Base-by-base conservation (phyloP, 2,888 invertebrate species). In the Scaeva pyrastri region DNA sequence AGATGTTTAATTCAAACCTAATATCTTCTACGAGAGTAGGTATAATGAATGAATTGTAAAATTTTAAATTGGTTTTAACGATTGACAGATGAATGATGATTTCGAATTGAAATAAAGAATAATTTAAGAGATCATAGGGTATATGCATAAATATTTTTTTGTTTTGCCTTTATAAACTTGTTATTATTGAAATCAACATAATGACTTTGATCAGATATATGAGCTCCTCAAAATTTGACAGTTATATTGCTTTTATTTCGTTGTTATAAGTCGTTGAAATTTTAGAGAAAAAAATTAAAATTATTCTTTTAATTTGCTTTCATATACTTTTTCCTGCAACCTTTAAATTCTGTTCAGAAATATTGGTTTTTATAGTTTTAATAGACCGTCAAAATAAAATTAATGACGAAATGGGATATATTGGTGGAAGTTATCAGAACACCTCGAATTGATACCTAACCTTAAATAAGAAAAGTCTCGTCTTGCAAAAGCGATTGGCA, bases 11-110 rank as follows among this genome's bases (percentile, higher is more conserved):
- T 60, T 26, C 45, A 55, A 52, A 39, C 10, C 39, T 0, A 11
- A 39, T 39, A 12, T 10, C 39, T 39, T 11, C 39, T n/a, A 23
- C 23, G 14, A 12, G 14, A 14, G n/a, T 43, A n/a, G n/a, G n/a
- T n/a, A 14, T 14, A 23, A 41, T 45, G 39, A 43, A 45, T 48
- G 52, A 78, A 55, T 60, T 52, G 78, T 74, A 55, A 48, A 52
- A 16, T 26, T 74, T 78, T 78, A 83, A 60, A 83, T 83, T 83
- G 78, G 62, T 68, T 83, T 83, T 83, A 78, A 78, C 68, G 78
- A 78, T 56, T 68, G 62, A 26, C 60, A 73, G 68, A 74, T 83
- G 78, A 56, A 41, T 55, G 45, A 45, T 43, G 62, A 68, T 62
- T 62, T 43, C 19, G n/a, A 43, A 43, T 62, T 16, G n/a, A 16